phyloP scores from a whole-genome alignment of 2,113 vertebrate species.

The Cygnus atratus region DNA sequence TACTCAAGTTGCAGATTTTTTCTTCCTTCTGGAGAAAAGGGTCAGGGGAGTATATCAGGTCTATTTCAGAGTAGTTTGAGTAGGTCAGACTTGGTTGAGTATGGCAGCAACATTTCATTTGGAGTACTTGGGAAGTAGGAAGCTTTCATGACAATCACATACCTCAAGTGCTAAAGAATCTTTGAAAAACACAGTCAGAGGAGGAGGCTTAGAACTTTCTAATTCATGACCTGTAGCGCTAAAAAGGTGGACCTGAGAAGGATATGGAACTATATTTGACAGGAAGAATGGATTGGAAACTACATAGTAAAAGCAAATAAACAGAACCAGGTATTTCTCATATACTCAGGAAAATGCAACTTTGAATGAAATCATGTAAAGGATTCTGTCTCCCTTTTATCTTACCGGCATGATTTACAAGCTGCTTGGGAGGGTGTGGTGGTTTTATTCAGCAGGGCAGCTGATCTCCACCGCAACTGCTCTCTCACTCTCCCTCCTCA shows the following conservation, averaged over 20 bases:
- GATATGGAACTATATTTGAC: background rate
- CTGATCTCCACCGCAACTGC: too few relatives aligned
- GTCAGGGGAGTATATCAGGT: background rate
- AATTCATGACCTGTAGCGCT: background rate
- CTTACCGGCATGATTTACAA: background rate
- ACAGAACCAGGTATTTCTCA: background rate
- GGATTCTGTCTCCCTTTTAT: background rate
- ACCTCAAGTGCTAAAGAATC: background rate
- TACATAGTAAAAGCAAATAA: background rate
- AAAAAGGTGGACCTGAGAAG: background rate
- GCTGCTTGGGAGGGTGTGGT: background rate
- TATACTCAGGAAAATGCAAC: background rate
- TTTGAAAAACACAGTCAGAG: background rate
- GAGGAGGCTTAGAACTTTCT: background rate
- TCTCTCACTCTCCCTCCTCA: too few relatives aligned
- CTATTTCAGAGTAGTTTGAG: background rate
- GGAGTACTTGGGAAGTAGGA: background rate
- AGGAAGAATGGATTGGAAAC: background rate
- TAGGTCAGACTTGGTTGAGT: rapidly evolving
- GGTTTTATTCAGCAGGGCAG: too few relatives aligned
- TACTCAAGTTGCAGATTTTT: background rate
- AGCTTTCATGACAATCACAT: background rate
- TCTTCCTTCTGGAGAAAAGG: background rate
- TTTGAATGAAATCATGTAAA: background rate
- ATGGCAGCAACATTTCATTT: background rate